Evolutionary conservation across 35 echinoderm and acorn worm genomes (phyloP).

Genomic region (Amphiura filiformis): DNA sequence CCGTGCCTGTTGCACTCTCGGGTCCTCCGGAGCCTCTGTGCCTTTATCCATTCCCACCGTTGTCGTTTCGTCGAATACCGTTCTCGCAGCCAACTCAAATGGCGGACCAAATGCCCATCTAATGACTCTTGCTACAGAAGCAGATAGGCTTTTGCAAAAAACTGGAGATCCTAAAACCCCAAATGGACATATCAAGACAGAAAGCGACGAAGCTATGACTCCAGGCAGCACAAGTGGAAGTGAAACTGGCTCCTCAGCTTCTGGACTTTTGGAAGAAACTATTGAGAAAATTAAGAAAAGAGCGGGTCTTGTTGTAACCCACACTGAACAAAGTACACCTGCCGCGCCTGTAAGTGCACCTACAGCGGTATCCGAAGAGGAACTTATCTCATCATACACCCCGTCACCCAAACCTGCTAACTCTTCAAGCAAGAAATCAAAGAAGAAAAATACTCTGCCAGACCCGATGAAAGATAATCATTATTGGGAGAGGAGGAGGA

Average conservation of each 20-base stretch:
- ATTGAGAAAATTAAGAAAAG: not conserved
- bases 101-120: slow-evolving; percentile 27
- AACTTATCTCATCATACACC: slow-evolving; percentile 43
- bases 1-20: not conserved
- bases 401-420: slow-evolving; percentile 11
- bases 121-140: slow-evolving; percentile 87
- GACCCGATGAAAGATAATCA: slow-evolving; percentile 67
- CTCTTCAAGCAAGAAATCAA: slow-evolving; percentile 22
- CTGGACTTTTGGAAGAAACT: slow-evolving; percentile 8
- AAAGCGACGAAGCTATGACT: not conserved
- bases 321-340: not conserved
- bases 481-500: slow-evolving; percentile 93
- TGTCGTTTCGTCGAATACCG: not conserved
- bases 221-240: not conserved
- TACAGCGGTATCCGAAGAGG: slow-evolving; percentile 15
- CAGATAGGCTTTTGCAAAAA: slow-evolving; percentile 69
- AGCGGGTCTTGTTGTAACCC: not conserved
- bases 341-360: not conserved
- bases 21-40: not conserved
- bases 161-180: no score
- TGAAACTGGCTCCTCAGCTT: slow-evolving; percentile 13
- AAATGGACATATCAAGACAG: not conserved
- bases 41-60: not conserved
- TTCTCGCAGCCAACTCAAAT: not conserved
- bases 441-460: slow-evolving; percentile 50